Evolutionary conservation across 2,888 invertebrate genomes (phyloP), one percentile per base, ranked within the genome.

Genomic region (Drosophila kambysellisi): DNA sequence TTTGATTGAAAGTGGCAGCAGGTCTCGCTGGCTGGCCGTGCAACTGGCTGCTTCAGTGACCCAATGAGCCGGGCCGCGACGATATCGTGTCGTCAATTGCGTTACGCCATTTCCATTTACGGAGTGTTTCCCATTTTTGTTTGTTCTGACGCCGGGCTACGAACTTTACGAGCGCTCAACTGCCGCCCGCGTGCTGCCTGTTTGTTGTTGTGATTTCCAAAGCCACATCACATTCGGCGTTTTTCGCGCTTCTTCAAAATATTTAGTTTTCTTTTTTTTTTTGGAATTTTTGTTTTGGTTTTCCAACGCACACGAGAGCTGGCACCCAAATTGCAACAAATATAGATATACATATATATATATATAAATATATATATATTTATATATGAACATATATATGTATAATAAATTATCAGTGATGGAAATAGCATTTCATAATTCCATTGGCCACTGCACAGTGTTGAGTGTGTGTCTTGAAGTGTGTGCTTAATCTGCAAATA

Each of bases 61-160:
- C 79, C 79, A 80, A 66, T 81, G 79, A 77, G 78, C 77, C 79
- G 79, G 79, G 66, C 77, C 76, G 80, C 73, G 76, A 74, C 77
- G 71, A 73, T 72, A 76, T 66, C 80, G 80, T 56, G 56, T 73
- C 80, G 76, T 60, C 54, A 76, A 43, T 69, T 73, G 56, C 62
- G 59, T 61, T 70, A 30, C 63, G 56, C 37, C 43, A 39, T 59
- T 39, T 52, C 9, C 9, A 37, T 60, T 50, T n/a, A 56, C 56
- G 56, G 11, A n/a, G 65, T 66, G 51, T 48, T 46, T 15, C 4
- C 3, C 32, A 29, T 54, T 46, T 15, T 33, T 25, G 11, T 37
- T 5, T 52, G 17, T 37, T 37, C n/a, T 17, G 15, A 1, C 66
- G 39, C 39, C 37, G 66, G 35, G 11, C 9, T 20, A 17, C 17